Conservation (phyloP, 2,113 vertebrate species). For the Ciconia boyciana region DNA sequence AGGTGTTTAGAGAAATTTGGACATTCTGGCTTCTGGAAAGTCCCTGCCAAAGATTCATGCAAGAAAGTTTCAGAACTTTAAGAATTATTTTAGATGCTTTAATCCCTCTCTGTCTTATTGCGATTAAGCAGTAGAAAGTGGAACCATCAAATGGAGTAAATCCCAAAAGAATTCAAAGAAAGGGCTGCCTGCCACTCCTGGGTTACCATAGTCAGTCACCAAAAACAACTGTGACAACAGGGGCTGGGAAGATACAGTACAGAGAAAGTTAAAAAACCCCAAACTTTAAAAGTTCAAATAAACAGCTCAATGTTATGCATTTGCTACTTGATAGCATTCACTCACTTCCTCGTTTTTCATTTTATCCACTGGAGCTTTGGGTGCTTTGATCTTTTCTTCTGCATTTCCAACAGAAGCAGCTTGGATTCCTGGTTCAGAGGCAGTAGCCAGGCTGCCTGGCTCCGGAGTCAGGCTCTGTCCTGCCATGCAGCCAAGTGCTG, state of each 20-base stretch:
- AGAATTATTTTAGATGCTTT: not conserved
- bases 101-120: not conserved
- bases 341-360: constrained; percentile 78
- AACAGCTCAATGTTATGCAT: not conserved
- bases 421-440: constrained; percentile 62
- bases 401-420: constrained; percentile 12
- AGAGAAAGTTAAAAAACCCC: not conserved
- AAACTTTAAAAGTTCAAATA: not conserved
- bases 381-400: constrained; percentile 22
- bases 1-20: not conserved
- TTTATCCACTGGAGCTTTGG: constrained; percentile 63
- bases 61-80: not conserved
- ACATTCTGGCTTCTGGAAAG: not conserved
- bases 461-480: constrained; percentile 60
- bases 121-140: not conserved
- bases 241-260: not conserved
- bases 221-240: not conserved
- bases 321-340: not conserved
- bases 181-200: not conserved
- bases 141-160: not conserved
- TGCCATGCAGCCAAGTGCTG: constrained; percentile 16
- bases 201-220: not conserved
- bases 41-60: not conserved
- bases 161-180: not conserved
- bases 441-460: constrained; percentile 16